These are phyloP conservation scores for Haliclona indistincta DNA, from an alignment of 37 sponge, comb jelly and placozoan species.

Conservation along the genomic window DNA sequence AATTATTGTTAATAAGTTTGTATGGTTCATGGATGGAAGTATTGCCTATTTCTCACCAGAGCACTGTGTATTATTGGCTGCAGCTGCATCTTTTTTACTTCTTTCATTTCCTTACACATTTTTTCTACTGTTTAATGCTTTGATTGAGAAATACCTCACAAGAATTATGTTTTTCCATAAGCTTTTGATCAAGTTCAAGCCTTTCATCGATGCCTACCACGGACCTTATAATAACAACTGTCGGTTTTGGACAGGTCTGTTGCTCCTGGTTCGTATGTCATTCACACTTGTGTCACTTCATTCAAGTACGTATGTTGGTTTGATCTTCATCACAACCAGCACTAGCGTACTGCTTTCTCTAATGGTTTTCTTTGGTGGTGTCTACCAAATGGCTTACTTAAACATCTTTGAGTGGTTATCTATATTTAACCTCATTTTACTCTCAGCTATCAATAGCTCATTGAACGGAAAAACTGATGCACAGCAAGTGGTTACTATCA, in stretches of 20 bases:
- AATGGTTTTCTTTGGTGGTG: no score
- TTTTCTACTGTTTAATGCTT: conserved; percentile 7
- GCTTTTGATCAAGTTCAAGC: conserved; percentile 4
- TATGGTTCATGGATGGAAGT: conserved; percentile 31
- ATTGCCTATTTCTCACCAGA: conserved; percentile 14
- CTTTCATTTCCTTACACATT: neutral
- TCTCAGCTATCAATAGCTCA: no score
- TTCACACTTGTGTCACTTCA: neutral
- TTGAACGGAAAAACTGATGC: no score
- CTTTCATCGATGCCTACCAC: conserved; percentile 5
- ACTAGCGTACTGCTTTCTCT: no score
- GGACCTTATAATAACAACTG: neutral
- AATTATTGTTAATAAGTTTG: no score
- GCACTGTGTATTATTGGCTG: conserved; percentile 15
- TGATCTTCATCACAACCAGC: no score
- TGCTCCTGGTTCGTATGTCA: neutral
- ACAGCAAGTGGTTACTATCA: no score
- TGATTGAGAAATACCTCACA: neutral
- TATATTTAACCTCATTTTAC: no score
- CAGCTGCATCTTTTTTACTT: neutral
- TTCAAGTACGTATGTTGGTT: no score
- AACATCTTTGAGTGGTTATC: no score
- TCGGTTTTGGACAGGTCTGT: conserved; percentile 2
- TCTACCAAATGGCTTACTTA: no score
- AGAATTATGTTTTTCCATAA: no score